Conservation (phyloP, 2,113 vertebrate genomes). For the Lanius ludovicianus region DNA sequence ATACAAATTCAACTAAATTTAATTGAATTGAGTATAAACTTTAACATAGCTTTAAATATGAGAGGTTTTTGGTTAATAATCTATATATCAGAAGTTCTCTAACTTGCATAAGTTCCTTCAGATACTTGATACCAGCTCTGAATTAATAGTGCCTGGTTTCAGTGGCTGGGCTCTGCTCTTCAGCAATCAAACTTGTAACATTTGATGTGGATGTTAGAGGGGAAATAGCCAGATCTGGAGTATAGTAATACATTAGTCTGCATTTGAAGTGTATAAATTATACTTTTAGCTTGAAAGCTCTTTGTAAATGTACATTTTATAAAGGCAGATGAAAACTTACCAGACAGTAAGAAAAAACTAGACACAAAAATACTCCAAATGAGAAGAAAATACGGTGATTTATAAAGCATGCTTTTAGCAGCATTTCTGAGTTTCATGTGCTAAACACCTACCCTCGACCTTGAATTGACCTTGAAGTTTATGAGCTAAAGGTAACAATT, state of each 20-base stretch:
- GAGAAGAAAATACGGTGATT: background rate
- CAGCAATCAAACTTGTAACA: background rate
- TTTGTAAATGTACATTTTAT: background rate
- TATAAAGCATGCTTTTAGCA: constrained; percentile 17
- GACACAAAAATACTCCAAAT: background rate
- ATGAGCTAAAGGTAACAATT: constrained; percentile 73
- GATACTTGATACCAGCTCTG: background rate
- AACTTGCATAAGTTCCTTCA: background rate
- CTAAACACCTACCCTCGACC: constrained; percentile 61
- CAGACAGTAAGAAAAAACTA: background rate
- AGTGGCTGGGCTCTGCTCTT: background rate
- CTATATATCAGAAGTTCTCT: background rate
- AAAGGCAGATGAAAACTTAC: background rate
- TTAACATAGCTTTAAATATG: background rate
- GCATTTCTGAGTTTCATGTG: constrained; percentile 44
- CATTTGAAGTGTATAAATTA: background rate
- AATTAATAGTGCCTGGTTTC: background rate
- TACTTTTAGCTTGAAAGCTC: background rate
- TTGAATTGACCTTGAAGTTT: constrained; percentile 66
- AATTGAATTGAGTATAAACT: background rate
- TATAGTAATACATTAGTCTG: background rate
- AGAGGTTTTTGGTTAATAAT: background rate
- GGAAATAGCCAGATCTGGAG: background rate
- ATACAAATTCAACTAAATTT: background rate
- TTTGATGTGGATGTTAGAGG: background rate